phyloP scores from a whole-genome alignment of 2,797 vertebrate genomes.

The Halcyon leucocephala region DNA sequence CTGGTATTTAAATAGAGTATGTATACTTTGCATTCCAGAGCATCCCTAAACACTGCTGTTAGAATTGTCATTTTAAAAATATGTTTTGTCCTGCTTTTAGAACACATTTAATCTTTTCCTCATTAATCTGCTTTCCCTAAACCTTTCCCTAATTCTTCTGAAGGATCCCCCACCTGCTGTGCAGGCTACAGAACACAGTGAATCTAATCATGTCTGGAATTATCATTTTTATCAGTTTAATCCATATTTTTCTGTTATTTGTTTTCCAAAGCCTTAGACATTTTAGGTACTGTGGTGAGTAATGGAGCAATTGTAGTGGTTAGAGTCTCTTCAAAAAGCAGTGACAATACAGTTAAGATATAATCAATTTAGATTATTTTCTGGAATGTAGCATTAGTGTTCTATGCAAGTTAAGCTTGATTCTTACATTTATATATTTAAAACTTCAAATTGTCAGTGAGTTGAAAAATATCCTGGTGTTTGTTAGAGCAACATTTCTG shows the following conservation, averaged over 20 bases:
- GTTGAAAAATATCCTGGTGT: not conserved
- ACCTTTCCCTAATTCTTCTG: slow-evolving; percentile 81
- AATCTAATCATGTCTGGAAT: slow-evolving; percentile 81
- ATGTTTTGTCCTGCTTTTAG: slow-evolving; percentile 78
- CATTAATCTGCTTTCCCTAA: slow-evolving; percentile 83
- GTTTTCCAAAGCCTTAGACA: slow-evolving; percentile 61
- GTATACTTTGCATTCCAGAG: slow-evolving; percentile 58
- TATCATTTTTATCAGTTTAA: slow-evolving; percentile 79
- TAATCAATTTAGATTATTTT: slow-evolving; percentile 72
- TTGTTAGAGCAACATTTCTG: not conserved
- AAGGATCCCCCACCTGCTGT: slow-evolving; percentile 80
- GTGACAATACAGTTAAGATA: slow-evolving; percentile 65
- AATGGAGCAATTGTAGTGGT: slow-evolving; percentile 67
- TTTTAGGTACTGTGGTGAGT: slow-evolving; percentile 56
- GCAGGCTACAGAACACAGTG: slow-evolving; percentile 71
- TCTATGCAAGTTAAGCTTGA: slow-evolving; percentile 34
- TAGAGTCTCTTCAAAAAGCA: slow-evolving; percentile 29
- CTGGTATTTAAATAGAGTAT: slow-evolving; percentile 55
- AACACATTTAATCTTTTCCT: slow-evolving; percentile 78
- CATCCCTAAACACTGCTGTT: slow-evolving; percentile 62
- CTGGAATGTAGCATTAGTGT: slow-evolving; percentile 51
- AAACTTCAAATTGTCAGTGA: not conserved
- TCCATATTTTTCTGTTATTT: slow-evolving; percentile 78
- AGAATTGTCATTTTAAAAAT: slow-evolving; percentile 77
- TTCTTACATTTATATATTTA: slow-evolving; percentile 53